Evolutionary conservation across 2,797 vertebrate species (phyloP), one percentile per base, ranked within the genome.

Genomic region (Malacoraja senta): DNA sequence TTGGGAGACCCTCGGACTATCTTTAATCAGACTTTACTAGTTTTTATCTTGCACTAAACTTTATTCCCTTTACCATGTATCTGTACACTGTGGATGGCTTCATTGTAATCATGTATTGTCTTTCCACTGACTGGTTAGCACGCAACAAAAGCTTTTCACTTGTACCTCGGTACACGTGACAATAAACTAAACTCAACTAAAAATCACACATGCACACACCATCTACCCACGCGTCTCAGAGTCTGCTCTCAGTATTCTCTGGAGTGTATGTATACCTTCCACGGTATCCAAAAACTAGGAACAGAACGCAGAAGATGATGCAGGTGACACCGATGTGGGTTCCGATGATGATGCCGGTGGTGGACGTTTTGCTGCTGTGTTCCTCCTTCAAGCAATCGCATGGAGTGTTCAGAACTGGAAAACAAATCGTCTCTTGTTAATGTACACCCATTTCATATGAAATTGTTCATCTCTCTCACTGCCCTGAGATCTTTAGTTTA

Each of bases 271-370:
- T 96, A 74, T 95, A 99, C 99, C 99, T 98, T 95, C 98, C 98
- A 53, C 98, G 97, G 95, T 99, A 99, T 94, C 98, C 99, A 92
- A 99, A 99, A 95, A 98, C 96, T 78, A 99, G 98, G 96, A 99
- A 99, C 80, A 99, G 97, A 94, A 99, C 97, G 21, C 99, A 99
- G 97, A 99, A 99, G 95, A 99, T 97, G 95, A 99, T 99, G 96
- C 99, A 99, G 1, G 98, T 99, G 96, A 99, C 97, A 0, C 99
- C 99, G 0, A 99, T 99, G 96, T 99, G 98, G 95, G 99, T 99
- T 44, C 99, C 99, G 0, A 99, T 97, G 94, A 99, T 97, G 94
- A 99, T 99, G 94, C 98, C 98, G 0, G 98, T 98, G 0, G 98
- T 97, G 65, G 99, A 99, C 1, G 98, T 97, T 95, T 98, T 98